Conservation (phyloP, 2,113 vertebrate species). For the Cricetomys ansorgei region DNA sequence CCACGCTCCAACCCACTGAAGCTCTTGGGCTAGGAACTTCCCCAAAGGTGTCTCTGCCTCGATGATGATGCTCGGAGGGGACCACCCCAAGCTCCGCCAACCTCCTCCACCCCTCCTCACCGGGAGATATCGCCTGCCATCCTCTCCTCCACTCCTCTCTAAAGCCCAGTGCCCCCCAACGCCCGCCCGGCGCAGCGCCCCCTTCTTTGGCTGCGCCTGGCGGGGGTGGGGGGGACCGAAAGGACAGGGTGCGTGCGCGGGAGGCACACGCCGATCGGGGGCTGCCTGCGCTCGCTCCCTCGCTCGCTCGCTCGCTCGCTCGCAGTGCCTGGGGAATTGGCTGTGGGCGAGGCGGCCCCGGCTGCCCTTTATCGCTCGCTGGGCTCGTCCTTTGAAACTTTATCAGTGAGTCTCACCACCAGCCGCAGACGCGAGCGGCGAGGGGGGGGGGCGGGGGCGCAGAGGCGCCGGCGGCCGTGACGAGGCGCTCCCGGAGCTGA, state of each 20-base stretch:
- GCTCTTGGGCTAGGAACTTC: conserved; percentile 53
- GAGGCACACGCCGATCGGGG: conserved; percentile 55
- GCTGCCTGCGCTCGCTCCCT: not conserved
- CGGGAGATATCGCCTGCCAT: conserved; percentile 82
- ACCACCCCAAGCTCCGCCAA: conserved; percentile 77
- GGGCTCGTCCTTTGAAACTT: conserved; percentile 73
- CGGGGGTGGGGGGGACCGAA: conserved; percentile 75
- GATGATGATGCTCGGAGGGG: conserved; percentile 67
- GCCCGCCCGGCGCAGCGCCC: conserved; percentile 72
- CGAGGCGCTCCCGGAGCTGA: conserved; percentile 75
- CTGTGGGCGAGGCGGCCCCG: conserved; percentile 72
- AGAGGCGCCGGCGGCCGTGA: conserved; percentile 74
- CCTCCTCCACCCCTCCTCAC: conserved; percentile 70
- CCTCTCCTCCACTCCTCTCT: conserved; percentile 80
- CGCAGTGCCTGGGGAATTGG: conserved; percentile 57
- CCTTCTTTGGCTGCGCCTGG: conserved; percentile 81
- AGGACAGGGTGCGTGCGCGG: conserved; percentile 69
- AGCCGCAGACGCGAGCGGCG: conserved; percentile 40
- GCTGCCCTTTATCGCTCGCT: conserved; percentile 72
- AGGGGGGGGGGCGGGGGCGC: conserved; percentile 67
- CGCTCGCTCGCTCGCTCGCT: conserved; percentile 54
- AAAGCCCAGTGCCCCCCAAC: conserved; percentile 74
- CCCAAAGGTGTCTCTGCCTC: conserved; percentile 71
- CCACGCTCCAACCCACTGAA: not conserved
- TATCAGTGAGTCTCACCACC: conserved; percentile 71